Conservation (phyloP, 2,888 invertebrate genomes). For the Campoplex nolae region DNA sequence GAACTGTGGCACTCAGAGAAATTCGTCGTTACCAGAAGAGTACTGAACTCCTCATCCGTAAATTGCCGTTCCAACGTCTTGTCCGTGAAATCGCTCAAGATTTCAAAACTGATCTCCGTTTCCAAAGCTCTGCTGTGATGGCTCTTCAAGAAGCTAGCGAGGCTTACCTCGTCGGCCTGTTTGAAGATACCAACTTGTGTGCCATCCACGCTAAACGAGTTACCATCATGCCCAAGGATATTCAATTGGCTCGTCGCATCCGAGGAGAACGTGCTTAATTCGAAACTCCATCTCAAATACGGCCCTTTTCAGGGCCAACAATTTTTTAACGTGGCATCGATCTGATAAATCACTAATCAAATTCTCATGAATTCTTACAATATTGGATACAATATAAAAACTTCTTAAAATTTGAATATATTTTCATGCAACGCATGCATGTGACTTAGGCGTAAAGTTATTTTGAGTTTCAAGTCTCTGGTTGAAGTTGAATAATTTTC, state of each 20-base stretch:
- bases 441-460: no score
- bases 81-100: slow-evolving; percentile 91
- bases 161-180: slow-evolving; percentile 89
- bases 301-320: slow-evolving; percentile 46
- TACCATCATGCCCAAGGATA: slow-evolving; percentile 88
- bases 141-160: slow-evolving; percentile 89
- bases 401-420: no score
- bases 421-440: no score
- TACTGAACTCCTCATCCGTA: slow-evolving; percentile 90
- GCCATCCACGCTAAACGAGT: slow-evolving; percentile 91
- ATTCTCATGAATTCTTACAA: no score
- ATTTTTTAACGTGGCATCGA: background rate
- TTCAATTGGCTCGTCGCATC: slow-evolving; percentile 81
- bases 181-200: slow-evolving; percentile 92
- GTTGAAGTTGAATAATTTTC: no score
- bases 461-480: no score
- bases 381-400: no score
- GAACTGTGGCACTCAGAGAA: slow-evolving; percentile 90
- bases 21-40: slow-evolving; percentile 91
- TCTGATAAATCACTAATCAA: no score
- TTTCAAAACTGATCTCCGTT: slow-evolving; percentile 89
- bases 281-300: background rate
- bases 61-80: slow-evolving; percentile 90
- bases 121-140: slow-evolving; percentile 90
- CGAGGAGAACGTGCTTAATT: slow-evolving; percentile 18